Evolutionary conservation across 2,797 vertebrate species (phyloP).

Genomic region (Distichodus sexfasciatus): DNA sequence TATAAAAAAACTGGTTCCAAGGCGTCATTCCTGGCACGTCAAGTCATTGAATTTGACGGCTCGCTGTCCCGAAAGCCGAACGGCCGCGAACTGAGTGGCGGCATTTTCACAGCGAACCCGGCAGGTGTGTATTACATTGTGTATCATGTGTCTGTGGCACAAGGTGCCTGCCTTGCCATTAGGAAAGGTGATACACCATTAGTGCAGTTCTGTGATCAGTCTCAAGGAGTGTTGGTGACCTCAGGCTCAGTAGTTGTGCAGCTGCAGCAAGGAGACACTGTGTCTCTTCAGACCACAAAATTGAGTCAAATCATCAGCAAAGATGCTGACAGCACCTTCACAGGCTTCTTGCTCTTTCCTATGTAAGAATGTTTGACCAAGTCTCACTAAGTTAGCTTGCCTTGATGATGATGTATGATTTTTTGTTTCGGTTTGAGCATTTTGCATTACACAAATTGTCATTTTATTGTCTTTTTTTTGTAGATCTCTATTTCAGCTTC

Average conservation of each 20-base stretch:
- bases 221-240: constrained; percentile 68
- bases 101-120: constrained; percentile 63
- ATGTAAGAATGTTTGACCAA: neutral
- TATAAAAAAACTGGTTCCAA: constrained; percentile 46
- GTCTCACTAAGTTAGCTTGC: neutral
- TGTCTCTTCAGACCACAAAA: constrained; percentile 69
- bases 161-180: constrained; percentile 69
- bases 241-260: constrained; percentile 72
- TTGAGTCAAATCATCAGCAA: constrained; percentile 62
- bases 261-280: constrained; percentile 48
- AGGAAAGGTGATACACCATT: constrained; percentile 55
- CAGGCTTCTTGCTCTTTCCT: constrained; percentile 79
- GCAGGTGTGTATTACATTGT: constrained; percentile 79
- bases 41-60: constrained; percentile 66
- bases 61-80: constrained; percentile 37
- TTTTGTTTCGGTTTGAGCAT: too few species aligned
- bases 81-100: constrained; percentile 21
- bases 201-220: constrained; percentile 73
- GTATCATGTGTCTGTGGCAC: constrained; percentile 72
- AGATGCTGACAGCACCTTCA: constrained; percentile 75
- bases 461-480: too few species aligned
- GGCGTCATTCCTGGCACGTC: neutral
- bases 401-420: too few species aligned
- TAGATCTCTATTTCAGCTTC: too few species aligned
- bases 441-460: too few species aligned